A percentile compares a stretch with the other conserved stretches of the same genome.
Evolutionary conservation across 2,797 vertebrate genomes (phyloP).

Genomic region (Helarctos malayanus): DNA sequence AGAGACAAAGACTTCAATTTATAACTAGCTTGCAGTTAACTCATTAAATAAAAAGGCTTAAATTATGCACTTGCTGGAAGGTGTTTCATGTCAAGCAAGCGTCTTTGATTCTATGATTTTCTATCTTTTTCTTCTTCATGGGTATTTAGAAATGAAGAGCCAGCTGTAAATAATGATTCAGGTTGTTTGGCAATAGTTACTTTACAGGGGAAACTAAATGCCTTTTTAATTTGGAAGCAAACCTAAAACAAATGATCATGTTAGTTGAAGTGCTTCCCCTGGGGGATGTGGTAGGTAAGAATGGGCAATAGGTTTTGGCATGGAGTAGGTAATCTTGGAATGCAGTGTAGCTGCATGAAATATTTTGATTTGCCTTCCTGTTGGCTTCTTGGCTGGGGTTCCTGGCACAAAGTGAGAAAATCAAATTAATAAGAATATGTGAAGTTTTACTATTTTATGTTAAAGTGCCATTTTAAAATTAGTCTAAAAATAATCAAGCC

Average conservation of each 20-base stretch:
- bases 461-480: conserved; percentile 76
- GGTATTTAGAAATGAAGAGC: conserved; percentile 68
- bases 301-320: conserved; percentile 62
- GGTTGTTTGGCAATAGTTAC: conserved; percentile 62
- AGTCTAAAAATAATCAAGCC: conserved; percentile 67
- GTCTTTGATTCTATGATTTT: conserved; percentile 28
- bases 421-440: conserved; percentile 74
- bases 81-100: neutral
- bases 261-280: conserved; percentile 55
- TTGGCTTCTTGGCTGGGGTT: conserved; percentile 78
- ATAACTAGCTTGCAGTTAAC: neutral
- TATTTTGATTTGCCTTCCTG: conserved; percentile 76
- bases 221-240: conserved; percentile 76
- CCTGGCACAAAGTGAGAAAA: conserved; percentile 65
- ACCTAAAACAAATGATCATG: conserved; percentile 70
- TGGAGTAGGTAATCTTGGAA: conserved; percentile 56
- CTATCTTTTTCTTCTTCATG: conserved; percentile 57
- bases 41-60: conserved; percentile 43
- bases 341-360: conserved; percentile 46
- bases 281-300: conserved; percentile 58
- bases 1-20: neutral
- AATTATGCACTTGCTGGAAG: conserved; percentile 4
- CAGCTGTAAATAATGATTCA: conserved; percentile 54
- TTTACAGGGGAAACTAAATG: conserved; percentile 62
- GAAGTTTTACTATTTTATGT: conserved; percentile 70